A percentile compares a stretch with the other conserved stretches of the same genome.
These are phyloP conservation scores for Bathynomus jamesi DNA, from an alignment of 1,140 invertebrate species.

Conservation along the genomic window DNA sequence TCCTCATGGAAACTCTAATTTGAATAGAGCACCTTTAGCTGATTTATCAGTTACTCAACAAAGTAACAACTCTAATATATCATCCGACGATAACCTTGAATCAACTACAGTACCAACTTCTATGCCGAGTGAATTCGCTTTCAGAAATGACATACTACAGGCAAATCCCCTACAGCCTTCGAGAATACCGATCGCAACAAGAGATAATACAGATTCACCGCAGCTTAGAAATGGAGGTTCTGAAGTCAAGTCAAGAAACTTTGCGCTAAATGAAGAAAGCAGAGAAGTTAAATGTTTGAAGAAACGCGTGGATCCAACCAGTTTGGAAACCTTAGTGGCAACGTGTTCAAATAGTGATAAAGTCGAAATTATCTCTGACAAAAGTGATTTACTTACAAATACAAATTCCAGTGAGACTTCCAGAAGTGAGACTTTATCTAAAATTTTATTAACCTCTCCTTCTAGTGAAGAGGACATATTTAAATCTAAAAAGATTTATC, in stretches of 20 bases:
- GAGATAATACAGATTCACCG: background rate
- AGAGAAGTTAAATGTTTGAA: too few relatives aligned
- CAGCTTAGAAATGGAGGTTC: background rate
- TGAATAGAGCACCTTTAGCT: background rate
- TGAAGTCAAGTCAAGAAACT: background rate
- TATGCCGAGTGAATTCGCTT: background rate
- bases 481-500: background rate
- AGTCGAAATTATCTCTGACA: too few relatives aligned
- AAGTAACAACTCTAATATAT: background rate
- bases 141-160: background rate
- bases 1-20: background rate
- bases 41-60: background rate
- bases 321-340: too few relatives aligned
- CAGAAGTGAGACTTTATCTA: background rate
- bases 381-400: too few relatives aligned
- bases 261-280: too few relatives aligned
- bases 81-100: background rate
- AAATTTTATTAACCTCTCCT: too few relatives aligned
- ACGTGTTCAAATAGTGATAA: too few relatives aligned
- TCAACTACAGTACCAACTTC: background rate
- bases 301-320: too few relatives aligned
- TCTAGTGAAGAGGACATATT: background rate
- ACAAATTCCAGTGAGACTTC: background rate
- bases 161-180: background rate
- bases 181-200: background rate